Conservation (phyloP, 2,797 vertebrate species). For the Oryzias sinensis region DNA sequence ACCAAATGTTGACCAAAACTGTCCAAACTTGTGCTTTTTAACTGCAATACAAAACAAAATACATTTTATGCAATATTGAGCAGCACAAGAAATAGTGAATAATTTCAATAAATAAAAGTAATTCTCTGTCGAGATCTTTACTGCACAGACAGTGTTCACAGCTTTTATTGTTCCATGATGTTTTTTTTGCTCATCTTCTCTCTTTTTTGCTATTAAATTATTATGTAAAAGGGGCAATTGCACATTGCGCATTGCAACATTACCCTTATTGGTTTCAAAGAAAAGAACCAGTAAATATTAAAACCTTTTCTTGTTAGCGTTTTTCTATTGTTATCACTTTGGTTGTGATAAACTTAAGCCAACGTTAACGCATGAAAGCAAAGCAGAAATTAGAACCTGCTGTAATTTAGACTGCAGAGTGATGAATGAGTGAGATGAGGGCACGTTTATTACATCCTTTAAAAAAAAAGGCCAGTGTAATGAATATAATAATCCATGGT, state of each 20-base stretch:
- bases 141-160: too few relatives aligned
- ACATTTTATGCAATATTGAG: not conserved
- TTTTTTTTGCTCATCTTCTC: too few relatives aligned
- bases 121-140: too few relatives aligned
- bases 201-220: too few relatives aligned
- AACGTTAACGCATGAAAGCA: conserved; percentile 3
- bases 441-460: conserved; percentile 1
- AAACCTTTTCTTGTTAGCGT: too few relatives aligned
- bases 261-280: too few relatives aligned
- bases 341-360: not conserved
- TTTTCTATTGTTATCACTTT: not conserved
- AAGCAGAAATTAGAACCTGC: too few relatives aligned
- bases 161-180: too few relatives aligned
- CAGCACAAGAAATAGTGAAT: not conserved
- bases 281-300: too few relatives aligned
- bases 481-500: conserved; percentile 27
- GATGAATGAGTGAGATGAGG: conserved; percentile 13
- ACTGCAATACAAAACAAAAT: not conserved
- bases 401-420: conserved; percentile 12
- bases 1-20: too few relatives aligned
- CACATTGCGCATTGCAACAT: too few relatives aligned
- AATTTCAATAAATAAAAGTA: not conserved
- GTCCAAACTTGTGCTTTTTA: not conserved
- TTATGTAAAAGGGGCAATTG: too few relatives aligned
- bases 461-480: conserved; percentile 18